A percentile compares a stretch with the other conserved stretches of the same genome.
Conservation (phyloP, 2,797 vertebrate genomes). For the Sebastes flavidus region DNA sequence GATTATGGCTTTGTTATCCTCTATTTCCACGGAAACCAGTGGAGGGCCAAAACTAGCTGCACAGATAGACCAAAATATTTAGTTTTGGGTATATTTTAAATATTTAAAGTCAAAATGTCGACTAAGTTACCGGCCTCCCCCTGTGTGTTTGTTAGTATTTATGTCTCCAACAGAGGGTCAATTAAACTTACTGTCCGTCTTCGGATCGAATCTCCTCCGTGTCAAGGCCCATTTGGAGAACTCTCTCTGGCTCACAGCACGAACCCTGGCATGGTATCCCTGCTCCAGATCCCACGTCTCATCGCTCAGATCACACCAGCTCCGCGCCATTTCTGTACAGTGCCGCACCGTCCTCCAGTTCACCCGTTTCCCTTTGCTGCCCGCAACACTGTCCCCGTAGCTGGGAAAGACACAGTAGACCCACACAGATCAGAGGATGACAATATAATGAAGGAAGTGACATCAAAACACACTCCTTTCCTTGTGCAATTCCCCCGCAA, state of each 20-base stretch:
- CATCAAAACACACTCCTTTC: neutral
- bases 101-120: neutral
- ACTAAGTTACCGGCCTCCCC: no score
- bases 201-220: constrained; percentile 66
- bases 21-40: constrained; percentile 56
- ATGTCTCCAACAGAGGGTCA: neutral
- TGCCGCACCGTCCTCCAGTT: constrained; percentile 66
- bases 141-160: neutral
- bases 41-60: constrained; percentile 80
- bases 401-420: constrained; percentile 52
- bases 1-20: constrained; percentile 59
- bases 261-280: constrained; percentile 73
- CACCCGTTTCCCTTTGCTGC: constrained; percentile 6
- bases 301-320: constrained; percentile 77
- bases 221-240: constrained; percentile 73
- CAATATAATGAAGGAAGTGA: neutral
- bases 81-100: neutral
- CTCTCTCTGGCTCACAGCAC: constrained; percentile 20
- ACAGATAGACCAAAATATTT: neutral
- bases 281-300: constrained; percentile 70
- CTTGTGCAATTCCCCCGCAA: neutral
- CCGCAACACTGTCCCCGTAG: constrained; percentile 70
- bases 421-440: neutral
- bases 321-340: constrained; percentile 53
- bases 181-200: constrained; percentile 76